Evolutionary conservation across 2,113 vertebrate genomes (phyloP).

Genomic region (Halichoerus grypus): DNA sequence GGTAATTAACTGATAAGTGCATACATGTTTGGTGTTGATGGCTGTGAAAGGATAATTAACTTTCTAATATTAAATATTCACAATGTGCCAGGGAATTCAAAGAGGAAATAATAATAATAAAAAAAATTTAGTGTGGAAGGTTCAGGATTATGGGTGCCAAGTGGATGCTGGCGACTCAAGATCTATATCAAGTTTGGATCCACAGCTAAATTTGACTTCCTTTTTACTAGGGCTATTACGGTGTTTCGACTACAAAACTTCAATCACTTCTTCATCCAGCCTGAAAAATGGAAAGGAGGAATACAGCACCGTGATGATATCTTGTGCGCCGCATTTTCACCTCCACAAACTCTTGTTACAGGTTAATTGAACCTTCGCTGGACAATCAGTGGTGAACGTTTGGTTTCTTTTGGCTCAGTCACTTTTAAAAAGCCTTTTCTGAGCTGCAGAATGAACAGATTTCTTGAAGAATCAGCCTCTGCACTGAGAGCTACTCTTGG

Average conservation of each 20-base stretch:
- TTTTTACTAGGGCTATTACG: conserved; percentile 87
- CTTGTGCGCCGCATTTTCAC: conserved; percentile 87
- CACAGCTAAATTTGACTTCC: conserved; percentile 50
- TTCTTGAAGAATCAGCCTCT: neutral
- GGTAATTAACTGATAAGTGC: conserved; percentile 16
- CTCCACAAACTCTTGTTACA: conserved; percentile 88
- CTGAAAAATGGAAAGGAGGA: conserved; percentile 89
- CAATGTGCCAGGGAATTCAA: conserved; percentile 5
- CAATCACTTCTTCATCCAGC: conserved; percentile 85
- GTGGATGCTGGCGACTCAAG: neutral
- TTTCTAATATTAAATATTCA: neutral
- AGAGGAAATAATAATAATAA: neutral
- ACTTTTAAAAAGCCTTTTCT: neutral
- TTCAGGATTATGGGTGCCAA: neutral
- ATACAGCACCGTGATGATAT: conserved; percentile 77
- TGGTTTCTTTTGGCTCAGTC: neutral
- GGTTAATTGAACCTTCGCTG: conserved; percentile 71
- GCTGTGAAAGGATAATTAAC: neutral
- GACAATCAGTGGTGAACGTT: neutral
- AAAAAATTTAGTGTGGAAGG: neutral
- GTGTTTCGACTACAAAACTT: conserved; percentile 88
- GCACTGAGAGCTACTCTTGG: neutral
- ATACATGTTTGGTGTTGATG: neutral
- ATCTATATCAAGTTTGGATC: neutral
- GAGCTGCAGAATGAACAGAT: neutral